phyloP scores from a whole-genome alignment of 2,113 vertebrate species.

The Notiomystis cincta region DNA sequence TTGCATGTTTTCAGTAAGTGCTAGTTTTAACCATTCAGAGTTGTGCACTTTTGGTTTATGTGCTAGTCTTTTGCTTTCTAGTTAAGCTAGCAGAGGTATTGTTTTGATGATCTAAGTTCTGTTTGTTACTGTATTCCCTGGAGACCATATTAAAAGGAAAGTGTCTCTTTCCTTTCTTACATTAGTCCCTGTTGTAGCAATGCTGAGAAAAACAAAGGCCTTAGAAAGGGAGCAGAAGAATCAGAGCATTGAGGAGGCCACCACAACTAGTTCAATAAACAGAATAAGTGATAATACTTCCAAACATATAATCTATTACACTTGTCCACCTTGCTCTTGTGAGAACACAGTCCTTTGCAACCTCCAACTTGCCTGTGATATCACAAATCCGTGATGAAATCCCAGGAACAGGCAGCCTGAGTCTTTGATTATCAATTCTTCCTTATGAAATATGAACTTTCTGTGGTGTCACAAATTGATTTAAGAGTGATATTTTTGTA shows the following conservation, averaged over 20 bases:
- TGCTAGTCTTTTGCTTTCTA: neutral
- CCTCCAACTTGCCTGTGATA: neutral
- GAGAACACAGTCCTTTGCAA: neutral
- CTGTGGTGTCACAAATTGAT: neutral
- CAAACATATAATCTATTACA: neutral
- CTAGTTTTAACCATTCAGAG: neutral
- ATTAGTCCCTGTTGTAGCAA: neutral
- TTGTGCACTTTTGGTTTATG: neutral
- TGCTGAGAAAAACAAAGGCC: neutral
- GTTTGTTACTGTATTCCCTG: neutral
- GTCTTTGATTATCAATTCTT: neutral
- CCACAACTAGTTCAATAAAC: neutral
- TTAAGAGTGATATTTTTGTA: neutral
- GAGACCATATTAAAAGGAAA: neutral
- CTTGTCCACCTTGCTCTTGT: neutral
- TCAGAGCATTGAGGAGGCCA: neutral
- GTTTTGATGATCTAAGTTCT: neutral
- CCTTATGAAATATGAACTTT: neutral
- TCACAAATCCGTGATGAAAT: neutral
- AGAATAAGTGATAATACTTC: neutral
- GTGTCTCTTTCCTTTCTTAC: neutral
- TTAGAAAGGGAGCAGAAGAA: neutral
- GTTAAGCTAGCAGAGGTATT: neutral
- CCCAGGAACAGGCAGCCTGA: neutral
- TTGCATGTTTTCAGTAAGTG: neutral